Conservation (phyloP, 2,888 invertebrate genomes). For the Drosophila emarginata region DNA sequence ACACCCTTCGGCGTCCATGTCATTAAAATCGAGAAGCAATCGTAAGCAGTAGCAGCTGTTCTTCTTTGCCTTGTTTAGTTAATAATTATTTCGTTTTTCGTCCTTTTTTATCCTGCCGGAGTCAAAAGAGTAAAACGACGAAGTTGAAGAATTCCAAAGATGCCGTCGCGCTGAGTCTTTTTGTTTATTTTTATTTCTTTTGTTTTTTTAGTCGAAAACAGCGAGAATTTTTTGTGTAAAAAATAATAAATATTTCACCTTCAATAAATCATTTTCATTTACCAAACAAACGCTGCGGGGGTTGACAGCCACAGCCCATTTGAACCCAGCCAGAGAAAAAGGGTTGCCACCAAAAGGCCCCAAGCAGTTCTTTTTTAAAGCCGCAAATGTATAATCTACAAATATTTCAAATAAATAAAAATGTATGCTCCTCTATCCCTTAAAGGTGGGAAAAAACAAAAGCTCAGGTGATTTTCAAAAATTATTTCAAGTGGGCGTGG, state of each 20-base stretch:
- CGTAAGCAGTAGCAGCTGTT: constrained; percentile 49
- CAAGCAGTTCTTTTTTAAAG: constrained; percentile 11
- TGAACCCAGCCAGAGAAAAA: constrained; percentile 13
- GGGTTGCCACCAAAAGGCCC: constrained; percentile 24
- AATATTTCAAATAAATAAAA: constrained; percentile 8
- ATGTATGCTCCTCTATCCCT: not conserved
- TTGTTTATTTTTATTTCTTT: constrained; percentile 25
- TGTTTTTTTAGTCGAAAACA: constrained; percentile 22
- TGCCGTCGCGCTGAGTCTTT: constrained; percentile 53
- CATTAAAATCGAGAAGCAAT: constrained; percentile 25
- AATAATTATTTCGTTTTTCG: constrained; percentile 70
- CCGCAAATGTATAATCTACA: constrained; percentile 5
- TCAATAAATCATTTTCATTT: constrained; percentile 80
- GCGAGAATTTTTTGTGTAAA: constrained; percentile 60
- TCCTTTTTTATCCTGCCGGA: constrained; percentile 37
- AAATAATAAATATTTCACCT: constrained; percentile 81
- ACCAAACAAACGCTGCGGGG: constrained; percentile 20
- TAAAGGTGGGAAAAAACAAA: not conserved
- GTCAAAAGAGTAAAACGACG: constrained; percentile 27
- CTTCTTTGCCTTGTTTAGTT: constrained; percentile 56
- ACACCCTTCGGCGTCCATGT: not conserved
- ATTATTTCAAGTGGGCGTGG: no score
- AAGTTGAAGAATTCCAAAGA: constrained; percentile 68
- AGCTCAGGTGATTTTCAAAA: not conserved
- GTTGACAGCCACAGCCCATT: constrained; percentile 35